Conservation (phyloP, 2,797 vertebrate genomes). For the Leucoraja ocellata region DNA sequence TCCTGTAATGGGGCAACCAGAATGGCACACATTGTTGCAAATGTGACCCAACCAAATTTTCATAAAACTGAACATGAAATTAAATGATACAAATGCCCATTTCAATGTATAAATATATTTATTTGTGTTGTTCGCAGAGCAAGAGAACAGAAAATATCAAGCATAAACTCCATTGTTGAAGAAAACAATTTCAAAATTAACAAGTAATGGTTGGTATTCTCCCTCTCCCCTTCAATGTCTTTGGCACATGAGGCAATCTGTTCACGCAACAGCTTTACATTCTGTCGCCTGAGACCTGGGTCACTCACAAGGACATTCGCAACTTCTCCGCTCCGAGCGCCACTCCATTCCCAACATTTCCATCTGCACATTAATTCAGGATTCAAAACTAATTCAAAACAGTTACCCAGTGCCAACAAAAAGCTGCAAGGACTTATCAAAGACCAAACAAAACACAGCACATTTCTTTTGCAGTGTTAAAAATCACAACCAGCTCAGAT, state of each 20-base stretch:
- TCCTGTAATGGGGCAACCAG: too few relatives aligned
- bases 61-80: too few relatives aligned
- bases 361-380: too few relatives aligned
- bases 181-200: not conserved
- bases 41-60: too few relatives aligned
- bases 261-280: not conserved
- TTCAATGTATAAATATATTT: not conserved
- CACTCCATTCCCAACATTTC: not conserved
- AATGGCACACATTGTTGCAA: too few relatives aligned
- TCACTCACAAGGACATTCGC: not conserved
- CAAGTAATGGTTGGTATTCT: not conserved
- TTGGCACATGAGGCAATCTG: not conserved
- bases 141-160: not conserved
- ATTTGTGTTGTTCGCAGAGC: not conserved
- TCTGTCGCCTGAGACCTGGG: not conserved
- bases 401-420: too few relatives aligned
- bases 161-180: not conserved
- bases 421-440: too few relatives aligned
- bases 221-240: not conserved
- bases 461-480: too few relatives aligned
- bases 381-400: too few relatives aligned
- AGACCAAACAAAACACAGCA: too few relatives aligned
- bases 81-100: not conserved
- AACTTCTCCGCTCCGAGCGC: not conserved
- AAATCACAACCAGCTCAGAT: too few relatives aligned